Percentiles rank a stretch among this genome's conserved stretches.
Conservation (phyloP, 2,113 vertebrate genomes). For the Tupaia chinensis region DNA sequence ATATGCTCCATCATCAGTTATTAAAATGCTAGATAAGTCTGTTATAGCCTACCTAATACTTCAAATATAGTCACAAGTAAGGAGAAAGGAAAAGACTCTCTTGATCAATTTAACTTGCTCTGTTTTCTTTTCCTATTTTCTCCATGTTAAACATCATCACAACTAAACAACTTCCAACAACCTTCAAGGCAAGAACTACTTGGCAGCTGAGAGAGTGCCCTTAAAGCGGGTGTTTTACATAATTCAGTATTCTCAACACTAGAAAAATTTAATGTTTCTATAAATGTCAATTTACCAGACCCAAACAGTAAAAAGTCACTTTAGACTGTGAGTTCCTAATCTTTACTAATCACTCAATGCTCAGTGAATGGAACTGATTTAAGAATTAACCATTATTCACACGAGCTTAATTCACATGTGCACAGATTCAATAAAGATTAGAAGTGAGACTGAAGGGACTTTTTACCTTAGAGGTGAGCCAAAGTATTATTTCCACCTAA, state of each 20-base stretch:
- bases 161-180: conserved; percentile 41
- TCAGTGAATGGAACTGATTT: neutral
- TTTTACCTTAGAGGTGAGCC: neutral
- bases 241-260: conserved; percentile 25
- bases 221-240: neutral
- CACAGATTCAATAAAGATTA: neutral
- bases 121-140: conserved; percentile 43
- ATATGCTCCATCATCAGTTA: conserved; percentile 20
- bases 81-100: neutral
- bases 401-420: conserved; percentile 26
- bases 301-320: neutral
- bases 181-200: neutral
- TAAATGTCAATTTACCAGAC: conserved; percentile 23
- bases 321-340: conserved; percentile 28
- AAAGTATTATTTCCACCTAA: neutral
- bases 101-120: neutral
- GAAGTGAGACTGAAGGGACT: neutral
- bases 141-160: conserved; percentile 22
- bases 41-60: neutral
- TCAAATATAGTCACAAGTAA: neutral
- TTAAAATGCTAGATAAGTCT: neutral
- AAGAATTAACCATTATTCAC: conserved; percentile 37
- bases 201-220: conserved; percentile 6
- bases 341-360: neutral
- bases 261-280: conserved; percentile 51